Conservation (phyloP, 1,140 invertebrate genomes). For the Bombus balteatus region DNA sequence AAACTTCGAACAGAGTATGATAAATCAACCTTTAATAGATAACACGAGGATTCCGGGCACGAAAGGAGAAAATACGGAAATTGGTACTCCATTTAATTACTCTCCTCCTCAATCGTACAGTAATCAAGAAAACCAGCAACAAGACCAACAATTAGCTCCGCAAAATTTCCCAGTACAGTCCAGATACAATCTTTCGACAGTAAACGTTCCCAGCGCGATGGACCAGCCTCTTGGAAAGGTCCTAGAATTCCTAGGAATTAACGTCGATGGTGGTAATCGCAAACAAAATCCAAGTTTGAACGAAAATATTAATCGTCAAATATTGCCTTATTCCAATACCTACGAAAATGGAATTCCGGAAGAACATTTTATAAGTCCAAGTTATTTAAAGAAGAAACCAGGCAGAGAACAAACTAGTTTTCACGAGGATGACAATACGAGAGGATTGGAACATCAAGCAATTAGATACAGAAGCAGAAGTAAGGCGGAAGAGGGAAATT, state of each 20-base stretch:
- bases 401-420: not conserved
- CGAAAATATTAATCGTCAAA: slow-evolving; percentile 10
- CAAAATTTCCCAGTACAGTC: not conserved
- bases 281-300: not conserved
- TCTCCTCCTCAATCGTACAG: not conserved
- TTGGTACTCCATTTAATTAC: not conserved
- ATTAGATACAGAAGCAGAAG: not conserved
- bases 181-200: not conserved
- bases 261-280: not conserved
- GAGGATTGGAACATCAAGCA: not conserved
- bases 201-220: slow-evolving; percentile 12
- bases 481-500: not conserved
- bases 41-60: not conserved
- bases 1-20: not conserved
- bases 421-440: not conserved
- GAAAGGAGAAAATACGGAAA: not conserved
- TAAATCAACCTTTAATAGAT: not conserved
- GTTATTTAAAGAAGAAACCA: slow-evolving; percentile 7
- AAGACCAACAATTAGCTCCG: not conserved
- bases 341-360: slow-evolving; percentile 2
- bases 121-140: not conserved
- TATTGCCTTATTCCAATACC: not conserved
- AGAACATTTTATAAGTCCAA: slow-evolving; percentile 35
- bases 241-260: slow-evolving; percentile 30
- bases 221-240: slow-evolving; percentile 33